phyloP scores from a whole-genome alignment of 2,113 vertebrate species.

The Amia ocellicauda region DNA sequence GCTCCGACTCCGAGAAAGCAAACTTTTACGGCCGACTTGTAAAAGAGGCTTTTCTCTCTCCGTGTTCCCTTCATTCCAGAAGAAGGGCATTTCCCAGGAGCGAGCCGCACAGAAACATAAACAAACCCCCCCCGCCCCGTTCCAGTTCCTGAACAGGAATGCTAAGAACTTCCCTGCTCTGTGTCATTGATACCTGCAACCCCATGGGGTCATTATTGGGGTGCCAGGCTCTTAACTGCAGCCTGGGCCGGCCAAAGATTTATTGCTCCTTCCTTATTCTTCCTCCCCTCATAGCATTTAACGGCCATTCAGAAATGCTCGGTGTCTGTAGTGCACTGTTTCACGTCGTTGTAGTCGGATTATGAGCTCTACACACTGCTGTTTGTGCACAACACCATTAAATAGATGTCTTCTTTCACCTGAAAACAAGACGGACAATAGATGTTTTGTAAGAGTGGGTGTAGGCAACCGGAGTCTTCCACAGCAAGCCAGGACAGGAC shows the following conservation, averaged over 20 bases:
- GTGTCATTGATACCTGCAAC: slow-evolving; percentile 53
- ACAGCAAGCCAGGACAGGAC: too few species aligned
- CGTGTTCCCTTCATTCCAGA: slow-evolving; percentile 45
- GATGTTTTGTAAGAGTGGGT: too few species aligned
- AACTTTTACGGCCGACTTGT: too few species aligned
- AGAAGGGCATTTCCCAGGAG: slow-evolving; percentile 54
- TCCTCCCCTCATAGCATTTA: slow-evolving; percentile 19
- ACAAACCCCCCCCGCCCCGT: slow-evolving; percentile 33
- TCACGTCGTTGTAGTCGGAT: not conserved
- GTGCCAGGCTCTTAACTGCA: slow-evolving; percentile 48
- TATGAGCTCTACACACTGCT: not conserved
- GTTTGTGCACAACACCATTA: too few species aligned
- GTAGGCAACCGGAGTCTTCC: too few species aligned
- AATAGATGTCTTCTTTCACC: too few species aligned
- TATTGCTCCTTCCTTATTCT: slow-evolving; percentile 44
- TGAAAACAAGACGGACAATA: too few species aligned
- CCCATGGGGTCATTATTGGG: slow-evolving; percentile 52
- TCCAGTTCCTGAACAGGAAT: slow-evolving; percentile 47
- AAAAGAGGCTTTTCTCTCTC: not conserved
- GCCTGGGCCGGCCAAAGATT: slow-evolving; percentile 45
- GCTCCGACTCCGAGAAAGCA: too few species aligned
- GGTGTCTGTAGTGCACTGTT: not conserved
- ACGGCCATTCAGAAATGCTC: not conserved
- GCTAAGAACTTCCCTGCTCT: slow-evolving; percentile 49
- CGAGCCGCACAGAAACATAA: slow-evolving; percentile 56